These are phyloP conservation scores for Cromileptes altivelis DNA, from an alignment of 2,113 vertebrate genomes.

Conservation along the genomic window DNA sequence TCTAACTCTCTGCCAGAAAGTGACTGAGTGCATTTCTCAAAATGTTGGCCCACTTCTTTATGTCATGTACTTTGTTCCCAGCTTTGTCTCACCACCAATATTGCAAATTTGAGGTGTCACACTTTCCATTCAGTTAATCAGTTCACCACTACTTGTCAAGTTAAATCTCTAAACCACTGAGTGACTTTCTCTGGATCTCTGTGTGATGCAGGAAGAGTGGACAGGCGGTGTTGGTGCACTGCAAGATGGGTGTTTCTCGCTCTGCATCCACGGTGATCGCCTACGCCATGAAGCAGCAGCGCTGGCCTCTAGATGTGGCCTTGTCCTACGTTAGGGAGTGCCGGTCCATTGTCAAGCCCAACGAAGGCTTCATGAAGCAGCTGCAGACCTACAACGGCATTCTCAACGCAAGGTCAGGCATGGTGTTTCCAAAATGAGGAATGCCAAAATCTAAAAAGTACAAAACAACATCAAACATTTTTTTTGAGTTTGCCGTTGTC, in stretches of 20 bases:
- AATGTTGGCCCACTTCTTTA: background rate
- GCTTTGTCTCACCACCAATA: no score
- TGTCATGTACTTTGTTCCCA: background rate
- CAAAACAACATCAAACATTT: background rate
- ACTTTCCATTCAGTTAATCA: background rate
- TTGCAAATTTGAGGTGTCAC: background rate
- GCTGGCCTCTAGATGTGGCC: constrained; percentile 89
- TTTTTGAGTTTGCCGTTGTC: background rate
- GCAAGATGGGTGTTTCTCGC: constrained; percentile 97
- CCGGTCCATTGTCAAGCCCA: constrained; percentile 90
- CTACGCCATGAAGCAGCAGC: constrained; percentile 94
- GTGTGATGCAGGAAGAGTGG: constrained; percentile 82
- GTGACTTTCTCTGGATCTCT: constrained; percentile 3
- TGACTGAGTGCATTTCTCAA: background rate
- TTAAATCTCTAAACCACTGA: background rate
- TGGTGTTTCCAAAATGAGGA: background rate
- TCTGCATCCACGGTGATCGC: constrained; percentile 94
- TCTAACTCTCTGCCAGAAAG: background rate
- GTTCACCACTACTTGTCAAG: background rate
- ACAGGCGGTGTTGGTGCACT: constrained; percentile 91
- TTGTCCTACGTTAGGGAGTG: constrained; percentile 86
- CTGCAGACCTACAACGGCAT: constrained; percentile 95
- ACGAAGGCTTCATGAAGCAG: constrained; percentile 93
- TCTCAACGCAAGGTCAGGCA: constrained; percentile 89
- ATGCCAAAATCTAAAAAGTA: background rate